Evolutionary conservation across 2,113 vertebrate species (phyloP), one percentile per base, ranked within the genome.

Genomic region (Lophotis ruficrista): DNA sequence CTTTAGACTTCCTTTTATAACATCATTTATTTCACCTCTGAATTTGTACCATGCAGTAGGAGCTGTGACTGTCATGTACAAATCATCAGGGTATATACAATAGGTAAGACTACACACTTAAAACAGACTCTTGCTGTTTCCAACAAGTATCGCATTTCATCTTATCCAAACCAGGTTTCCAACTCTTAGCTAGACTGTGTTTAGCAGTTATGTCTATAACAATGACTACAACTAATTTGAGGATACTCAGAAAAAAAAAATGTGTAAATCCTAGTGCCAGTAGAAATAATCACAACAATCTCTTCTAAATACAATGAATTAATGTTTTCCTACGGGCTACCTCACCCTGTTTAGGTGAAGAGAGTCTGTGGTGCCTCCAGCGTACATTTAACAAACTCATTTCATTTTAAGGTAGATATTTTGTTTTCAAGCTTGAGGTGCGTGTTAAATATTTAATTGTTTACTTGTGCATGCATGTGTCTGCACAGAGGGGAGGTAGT

Each of bases 211-310:
- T 23, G 7, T 73, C 69, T 91, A 76, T 72, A 90, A 84, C 56
- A 68, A 64, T 75, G 72, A 75, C 56, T 41, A 84, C 71, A 94
- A 88, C 72, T 71, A 93, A 92, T 69, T 45, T 83, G 83, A 83
- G 83, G 61, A 88, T 90, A 93, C 24, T 94, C 66, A 81, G 73
- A 81, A 78, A 19, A 82, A 64, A 51, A 64, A 51, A 28, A 82
- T 47, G 83, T 73, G 23, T 7, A 89, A 96, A 80, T 83, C 31
- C 35, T 60, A 80, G 38, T 11, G 10, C 16, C 76, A 72, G 33
- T 48, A 93, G 77, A 95, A 92, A 51, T 90, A 81, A 96, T 54
- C 18, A 69, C 64, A 91, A 84, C 30, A 54, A 84, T 68, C 20
- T 41, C 56, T 53, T 92, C 78, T 66, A 80, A 76, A 38, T 38